phyloP scores from a whole-genome alignment of 2,113 vertebrate genomes.

The Centropus bengalensis region DNA sequence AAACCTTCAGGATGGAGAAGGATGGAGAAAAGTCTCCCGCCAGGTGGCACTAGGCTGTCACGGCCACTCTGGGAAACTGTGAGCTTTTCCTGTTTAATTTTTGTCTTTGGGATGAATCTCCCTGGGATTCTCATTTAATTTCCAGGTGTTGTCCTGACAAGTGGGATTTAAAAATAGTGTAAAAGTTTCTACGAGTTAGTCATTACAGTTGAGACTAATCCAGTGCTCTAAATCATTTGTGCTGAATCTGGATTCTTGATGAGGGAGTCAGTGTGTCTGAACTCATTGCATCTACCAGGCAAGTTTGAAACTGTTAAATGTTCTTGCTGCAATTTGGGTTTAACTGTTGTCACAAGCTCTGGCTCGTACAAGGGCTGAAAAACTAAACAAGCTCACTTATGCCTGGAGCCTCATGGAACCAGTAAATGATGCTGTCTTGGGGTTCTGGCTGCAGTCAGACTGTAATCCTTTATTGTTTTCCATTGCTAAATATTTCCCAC shows the following conservation, averaged over 20 bases:
- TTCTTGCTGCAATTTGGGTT: slow-evolving; percentile 45
- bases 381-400: neutral
- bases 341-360: slow-evolving; percentile 48
- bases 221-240: slow-evolving; percentile 36
- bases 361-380: slow-evolving; percentile 46
- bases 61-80: neutral
- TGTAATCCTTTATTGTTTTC: slow-evolving; percentile 6
- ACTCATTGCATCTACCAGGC: neutral
- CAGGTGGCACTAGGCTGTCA: slow-evolving; percentile 47
- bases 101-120: neutral
- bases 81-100: neutral
- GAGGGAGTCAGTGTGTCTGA: slow-evolving; percentile 57
- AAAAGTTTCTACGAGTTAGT: slow-evolving; percentile 51
- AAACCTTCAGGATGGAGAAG: neutral
- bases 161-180: slow-evolving; percentile 53
- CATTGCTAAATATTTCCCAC: neutral
- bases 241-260: slow-evolving; percentile 43
- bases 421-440: neutral
- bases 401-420: neutral
- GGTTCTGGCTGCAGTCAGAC: neutral
- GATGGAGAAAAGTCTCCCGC: neutral
- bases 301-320: slow-evolving; percentile 71
- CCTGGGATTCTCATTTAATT: slow-evolving; percentile 11
- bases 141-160: slow-evolving; percentile 53
- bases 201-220: slow-evolving; percentile 38